Evolutionary conservation across 2,113 vertebrate genomes (phyloP), one percentile per base, ranked within the genome.

Genomic region (Pygoscelis antarcticus): DNA sequence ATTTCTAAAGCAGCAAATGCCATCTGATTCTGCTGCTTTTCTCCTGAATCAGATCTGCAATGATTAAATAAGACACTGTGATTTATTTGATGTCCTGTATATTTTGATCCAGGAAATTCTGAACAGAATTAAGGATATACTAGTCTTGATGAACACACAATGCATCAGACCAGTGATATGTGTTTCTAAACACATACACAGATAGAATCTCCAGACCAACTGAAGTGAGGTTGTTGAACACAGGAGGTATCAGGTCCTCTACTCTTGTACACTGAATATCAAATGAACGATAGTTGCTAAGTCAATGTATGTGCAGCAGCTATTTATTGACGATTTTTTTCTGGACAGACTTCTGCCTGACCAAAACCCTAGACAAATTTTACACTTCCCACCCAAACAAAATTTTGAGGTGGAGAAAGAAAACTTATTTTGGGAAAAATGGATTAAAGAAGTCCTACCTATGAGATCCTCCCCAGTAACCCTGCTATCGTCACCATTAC

Each of bases 131-230:
- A 54, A 44, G n/a, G 6, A 26, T 47, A 40, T 36, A 15, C 12
- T 46, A 38, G 4, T 76, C 29, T 57, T 83, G 29, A 71, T 65
- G 36, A 90, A n/a, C 1, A 1, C 29, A 49, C 6, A 14, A 21
- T 36, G 11, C 21, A n/a, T 30, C 2, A 5, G 16, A 69, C 3
- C 10, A 49, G 19, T 16, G 30, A 46, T 70, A 46, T 0, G 1
- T 36, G 3, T 44, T 96, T 88, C 30, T 80, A 61, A 83, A 77
- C 27, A 65, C 5, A 18, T 29, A 47, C 13, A 47, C 10, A 38
- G 4, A 57, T 5, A 88, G n/a, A 20, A 11, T 88, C 27, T 64
- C n/a, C 30, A 83, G 44, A 65, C 44, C 16, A 90, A 49, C 3
- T 57, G 30, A 79, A 90, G 83, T 34, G 10, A 83, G 11, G 18